Conservation (phyloP, 2,797 vertebrate species). For the Periparus ater region DNA sequence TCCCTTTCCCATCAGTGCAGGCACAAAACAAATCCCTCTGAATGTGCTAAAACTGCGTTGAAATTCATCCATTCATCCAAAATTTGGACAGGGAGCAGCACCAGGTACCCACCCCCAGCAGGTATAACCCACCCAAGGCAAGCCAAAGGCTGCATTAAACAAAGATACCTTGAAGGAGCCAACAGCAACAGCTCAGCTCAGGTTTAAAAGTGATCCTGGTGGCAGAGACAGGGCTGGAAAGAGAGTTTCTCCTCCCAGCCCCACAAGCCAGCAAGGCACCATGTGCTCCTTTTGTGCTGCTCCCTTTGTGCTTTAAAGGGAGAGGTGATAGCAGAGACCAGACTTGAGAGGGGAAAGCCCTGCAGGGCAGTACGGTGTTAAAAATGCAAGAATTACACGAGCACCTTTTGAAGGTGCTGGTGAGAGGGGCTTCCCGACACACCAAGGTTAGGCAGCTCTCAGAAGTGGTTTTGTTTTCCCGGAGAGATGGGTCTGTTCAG, state of each 20-base stretch:
- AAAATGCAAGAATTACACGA: slow-evolving; percentile 16
- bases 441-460: slow-evolving; percentile 49
- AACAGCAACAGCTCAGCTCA: neutral
- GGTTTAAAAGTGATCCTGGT: neutral
- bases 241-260: neutral
- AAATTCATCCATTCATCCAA: neutral
- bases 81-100: neutral
- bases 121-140: neutral
- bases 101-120: neutral
- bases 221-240: neutral
- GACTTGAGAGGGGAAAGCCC: neutral
- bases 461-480: slow-evolving; percentile 64
- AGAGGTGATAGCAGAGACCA: neutral
- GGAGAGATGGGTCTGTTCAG: slow-evolving; percentile 48
- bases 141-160: neutral
- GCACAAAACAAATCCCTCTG: neutral
- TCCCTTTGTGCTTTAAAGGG: neutral
- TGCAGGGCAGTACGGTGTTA: neutral
- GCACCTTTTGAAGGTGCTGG: slow-evolving; percentile 27
- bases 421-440: slow-evolving; percentile 26
- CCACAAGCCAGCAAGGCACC: neutral
- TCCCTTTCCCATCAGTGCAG: neutral
- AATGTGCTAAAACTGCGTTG: accelerated
- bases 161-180: neutral
- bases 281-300: neutral